These are phyloP conservation scores for Hyphantria cunea DNA, from an alignment of 1,140 invertebrate species.

Conservation along the genomic window DNA sequence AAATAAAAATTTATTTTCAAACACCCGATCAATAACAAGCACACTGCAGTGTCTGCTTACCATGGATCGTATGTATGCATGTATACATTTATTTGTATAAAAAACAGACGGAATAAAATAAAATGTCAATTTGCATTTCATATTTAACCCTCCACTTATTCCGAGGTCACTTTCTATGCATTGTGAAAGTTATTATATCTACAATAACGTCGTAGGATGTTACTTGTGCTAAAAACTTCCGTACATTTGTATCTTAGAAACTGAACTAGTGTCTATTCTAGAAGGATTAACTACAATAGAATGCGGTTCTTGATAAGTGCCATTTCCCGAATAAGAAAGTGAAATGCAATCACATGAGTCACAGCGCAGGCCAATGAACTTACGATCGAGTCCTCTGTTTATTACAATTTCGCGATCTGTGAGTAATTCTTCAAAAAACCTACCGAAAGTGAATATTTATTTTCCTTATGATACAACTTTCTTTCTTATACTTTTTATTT, in stretches of 20 bases:
- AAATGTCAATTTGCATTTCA: conserved; percentile 26
- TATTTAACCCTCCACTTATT: conserved; percentile 30
- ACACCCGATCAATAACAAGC: neutral
- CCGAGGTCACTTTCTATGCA: conserved; percentile 30
- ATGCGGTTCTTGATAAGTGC: neutral
- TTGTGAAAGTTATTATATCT: conserved; percentile 20
- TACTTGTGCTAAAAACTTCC: neutral
- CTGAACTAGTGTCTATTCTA: neutral
- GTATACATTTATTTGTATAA: too few relatives aligned
- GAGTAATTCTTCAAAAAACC: conserved; percentile 16
- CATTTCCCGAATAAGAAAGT: conserved; percentile 43
- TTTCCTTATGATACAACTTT: neutral
- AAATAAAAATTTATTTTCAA: neutral
- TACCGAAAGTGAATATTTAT: conserved; percentile 11
- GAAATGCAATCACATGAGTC: conserved; percentile 39
- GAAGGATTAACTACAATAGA: neutral
- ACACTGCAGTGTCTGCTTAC: neutral
- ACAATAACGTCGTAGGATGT: conserved; percentile 21
- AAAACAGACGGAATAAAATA: neutral
- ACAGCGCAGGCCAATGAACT: conserved; percentile 34
- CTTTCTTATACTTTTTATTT: neutral
- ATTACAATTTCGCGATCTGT: conserved; percentile 20
- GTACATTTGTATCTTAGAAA: neutral
- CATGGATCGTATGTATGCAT: too few relatives aligned
- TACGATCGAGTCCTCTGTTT: conserved; percentile 17